Conservation (phyloP, 2,888 invertebrate genomes). For the Lobophora halterata region DNA sequence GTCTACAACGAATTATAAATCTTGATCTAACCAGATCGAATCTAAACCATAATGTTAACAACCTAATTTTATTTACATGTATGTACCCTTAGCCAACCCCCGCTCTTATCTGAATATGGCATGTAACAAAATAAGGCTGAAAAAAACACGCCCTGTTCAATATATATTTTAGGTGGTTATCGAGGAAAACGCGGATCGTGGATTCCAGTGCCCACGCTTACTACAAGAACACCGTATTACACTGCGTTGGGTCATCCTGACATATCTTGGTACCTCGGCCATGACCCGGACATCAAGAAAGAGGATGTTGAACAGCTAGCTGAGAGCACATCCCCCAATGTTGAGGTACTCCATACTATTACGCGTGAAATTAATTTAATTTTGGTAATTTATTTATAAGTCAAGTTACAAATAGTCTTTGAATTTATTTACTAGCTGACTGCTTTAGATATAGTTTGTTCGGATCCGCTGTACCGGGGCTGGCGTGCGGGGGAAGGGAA, state of each 20-base stretch:
- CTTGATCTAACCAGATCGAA: no score
- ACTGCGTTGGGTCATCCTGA: slow-evolving; percentile 65
- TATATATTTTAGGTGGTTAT: slow-evolving; percentile 24
- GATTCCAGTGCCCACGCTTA: slow-evolving; percentile 57
- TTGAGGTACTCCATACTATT: slow-evolving; percentile 53
- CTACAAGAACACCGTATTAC: slow-evolving; percentile 54
- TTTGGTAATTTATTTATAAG: slow-evolving; percentile 8
- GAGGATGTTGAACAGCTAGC: slow-evolving; percentile 68
- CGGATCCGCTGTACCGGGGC: no score
- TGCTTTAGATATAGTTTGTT: no score
- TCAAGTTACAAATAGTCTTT: slow-evolving; percentile 3
- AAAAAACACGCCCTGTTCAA: slow-evolving; percentile 16
- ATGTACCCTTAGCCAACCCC: no score
- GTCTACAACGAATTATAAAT: no score
- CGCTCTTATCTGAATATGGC: slow-evolving; percentile 1
- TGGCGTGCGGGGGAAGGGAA: no score
- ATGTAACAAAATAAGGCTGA: neutral
- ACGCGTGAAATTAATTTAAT: slow-evolving; percentile 12
- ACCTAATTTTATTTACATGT: no score
- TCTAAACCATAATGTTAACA: no score
- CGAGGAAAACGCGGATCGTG: slow-evolving; percentile 21
- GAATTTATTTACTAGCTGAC: slow-evolving; percentile 5
- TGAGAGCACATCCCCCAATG: slow-evolving; percentile 53
- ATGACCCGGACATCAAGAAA: slow-evolving; percentile 67
- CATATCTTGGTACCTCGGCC: slow-evolving; percentile 74